Base-by-base conservation (phyloP, 2,113 vertebrate genomes). In the Balaenoptera acutorostrata region DNA sequence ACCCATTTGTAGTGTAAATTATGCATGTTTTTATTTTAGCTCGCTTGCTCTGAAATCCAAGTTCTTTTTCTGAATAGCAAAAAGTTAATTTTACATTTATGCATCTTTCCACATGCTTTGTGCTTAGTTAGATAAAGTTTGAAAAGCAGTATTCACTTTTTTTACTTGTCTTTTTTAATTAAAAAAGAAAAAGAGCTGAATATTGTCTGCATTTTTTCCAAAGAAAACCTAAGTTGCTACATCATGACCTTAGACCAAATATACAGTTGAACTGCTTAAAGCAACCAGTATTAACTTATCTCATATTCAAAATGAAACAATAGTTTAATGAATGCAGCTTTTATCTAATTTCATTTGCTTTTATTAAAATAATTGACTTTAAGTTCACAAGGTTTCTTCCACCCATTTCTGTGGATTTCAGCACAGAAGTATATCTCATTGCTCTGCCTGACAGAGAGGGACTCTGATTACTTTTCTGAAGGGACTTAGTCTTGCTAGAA, bases 1-100 rank as follows among this genome's bases (percentile, higher is more conserved):
- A 96, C 55, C 96, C 96, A 98, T 98, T 95, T 97, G 96, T 95
- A 97, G 91, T 96, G 92, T 93, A 97, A 97, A 97, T 98, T 98
- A 98, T 97, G 83, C 97, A 97, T 97, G 93, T 68, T 92, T 97
- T 97, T 96, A 97, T 97, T 98, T 96, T 90, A 96, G 83, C 68
- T 96, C 75, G 29, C 91, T 96, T 87, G 75, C 89, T 98, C 85
- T 97, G 92, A 97, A 97, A 95, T 95, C 83, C 96, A 97, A 96
- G 91, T 96, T 95, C 80, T 97, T 96, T 96, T 94, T 94, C 93
- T 94, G 81, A 96, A 80, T 39, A 95, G 89, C 77, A 96, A 98
- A 97, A 97, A 98, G 86, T 98, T 97, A 96, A 97, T 97, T 96
- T 97, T 94, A 90, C 23, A 97, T 97, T 97, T 97, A 80, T 92